Evolutionary conservation across 2,888 invertebrate species (phyloP), one percentile per base, ranked within the genome.

Genomic region (Seladonia tumulorum): DNA sequence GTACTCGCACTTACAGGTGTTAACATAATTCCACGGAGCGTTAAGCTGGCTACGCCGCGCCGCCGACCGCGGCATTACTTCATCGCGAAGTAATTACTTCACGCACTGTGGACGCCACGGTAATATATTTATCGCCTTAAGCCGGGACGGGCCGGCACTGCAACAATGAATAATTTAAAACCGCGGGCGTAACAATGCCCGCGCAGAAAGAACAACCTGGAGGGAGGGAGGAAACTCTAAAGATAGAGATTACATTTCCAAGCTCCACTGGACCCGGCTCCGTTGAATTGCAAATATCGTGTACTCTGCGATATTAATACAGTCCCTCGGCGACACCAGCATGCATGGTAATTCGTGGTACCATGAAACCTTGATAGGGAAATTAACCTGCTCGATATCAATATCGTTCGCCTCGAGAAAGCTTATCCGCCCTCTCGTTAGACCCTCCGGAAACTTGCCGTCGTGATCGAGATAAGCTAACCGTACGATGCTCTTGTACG

Each of bases 241-340:
- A 75, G 82, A 83, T 75, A 83, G 83, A 83, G 83, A 83, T 83
- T 83, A 83, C 70, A 60, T 83, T 82, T 60, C 75, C 29, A 18
- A 39, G 83, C 68, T 82, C n/a, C 39, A 35, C 18, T n/a, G 82
- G 74, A 82, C 68, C 57, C 29, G 74, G 35, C 53, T 16, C 68
- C 35, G 83, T 82, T 82, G 83, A 83, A 83, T 83, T 82, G 83
- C 82, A 82, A 83, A 83, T 83, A 60, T 47, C 57, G 57, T 82
- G 22, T 29, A 60, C 83, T 82, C 53, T 22, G n/a, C 49, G 60
- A n/a, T 83, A 83, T 82, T 82, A 82, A 82, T 83, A 82, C 47
- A 70, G 73, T 82, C 74, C 29, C 57, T 45, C 39, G 60, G 68
- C 74, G n/a, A 60, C 70, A 70, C 71, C 22, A 57, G 66, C 81